Conservation (phyloP, 2,888 invertebrate genomes). For the Adineta ricciae region DNA sequence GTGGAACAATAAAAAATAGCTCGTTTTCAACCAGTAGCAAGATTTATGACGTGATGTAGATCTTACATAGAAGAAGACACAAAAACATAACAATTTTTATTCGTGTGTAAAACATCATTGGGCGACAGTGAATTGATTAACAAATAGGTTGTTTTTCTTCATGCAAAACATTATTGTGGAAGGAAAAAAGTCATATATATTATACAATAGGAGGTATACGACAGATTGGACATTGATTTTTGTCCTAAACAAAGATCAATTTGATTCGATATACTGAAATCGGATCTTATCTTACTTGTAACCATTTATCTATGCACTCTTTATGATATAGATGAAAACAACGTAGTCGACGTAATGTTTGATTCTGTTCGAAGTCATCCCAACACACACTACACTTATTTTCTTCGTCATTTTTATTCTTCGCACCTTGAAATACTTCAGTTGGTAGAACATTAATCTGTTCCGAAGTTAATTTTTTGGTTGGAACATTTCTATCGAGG, state of each 20-base stretch:
- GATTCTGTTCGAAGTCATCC: slow-evolving; percentile 21
- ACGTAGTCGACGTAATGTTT: slow-evolving; percentile 14
- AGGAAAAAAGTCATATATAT: not conserved
- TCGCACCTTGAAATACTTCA: not conserved
- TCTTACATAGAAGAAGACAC: too few relatives aligned
- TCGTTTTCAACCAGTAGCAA: too few relatives aligned
- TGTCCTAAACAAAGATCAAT: not conserved
- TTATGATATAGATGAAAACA: slow-evolving; percentile 29
- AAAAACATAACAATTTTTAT: too few relatives aligned
- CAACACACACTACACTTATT: slow-evolving; percentile 23
- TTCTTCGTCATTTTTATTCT: not conserved
- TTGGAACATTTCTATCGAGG: not conserved
- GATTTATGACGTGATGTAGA: too few relatives aligned
- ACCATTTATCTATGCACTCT: slow-evolving; percentile 27
- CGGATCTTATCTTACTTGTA: slow-evolving; percentile 2
- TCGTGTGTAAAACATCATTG: too few relatives aligned
- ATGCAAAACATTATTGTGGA: too few relatives aligned
- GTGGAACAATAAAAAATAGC: too few relatives aligned
- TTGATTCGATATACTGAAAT: not conserved
- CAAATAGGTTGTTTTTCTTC: too few relatives aligned
- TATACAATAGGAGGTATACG: not conserved
- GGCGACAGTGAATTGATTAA: too few relatives aligned
- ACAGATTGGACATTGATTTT: not conserved
- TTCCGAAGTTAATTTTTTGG: not conserved
- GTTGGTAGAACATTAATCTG: not conserved